Percentiles rank a stretch among this genome's conserved stretches.
Evolutionary conservation across 2,797 vertebrate genomes (phyloP).

Genomic region (Brotula barbata): DNA sequence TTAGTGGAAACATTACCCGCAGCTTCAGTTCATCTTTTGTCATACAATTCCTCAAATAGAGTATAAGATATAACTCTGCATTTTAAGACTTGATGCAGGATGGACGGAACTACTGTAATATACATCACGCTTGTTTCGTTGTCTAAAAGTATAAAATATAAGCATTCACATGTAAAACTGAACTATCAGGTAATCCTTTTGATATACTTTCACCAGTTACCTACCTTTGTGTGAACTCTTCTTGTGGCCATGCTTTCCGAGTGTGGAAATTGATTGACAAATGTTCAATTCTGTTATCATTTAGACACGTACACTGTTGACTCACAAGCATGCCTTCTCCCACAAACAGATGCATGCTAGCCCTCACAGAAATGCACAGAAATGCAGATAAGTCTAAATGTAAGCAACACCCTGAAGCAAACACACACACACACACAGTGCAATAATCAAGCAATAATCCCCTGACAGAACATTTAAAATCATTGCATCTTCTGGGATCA

Average conservation of each 20-base stretch:
- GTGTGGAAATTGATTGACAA: conserved; percentile 36
- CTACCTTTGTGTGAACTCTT: conserved; percentile 13
- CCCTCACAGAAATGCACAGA: background rate
- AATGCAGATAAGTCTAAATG: background rate
- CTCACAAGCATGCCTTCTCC: background rate
- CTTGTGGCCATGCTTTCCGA: background rate
- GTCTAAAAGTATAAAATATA: background rate
- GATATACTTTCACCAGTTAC: conserved; percentile 30
- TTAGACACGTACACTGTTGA: conserved; percentile 29
- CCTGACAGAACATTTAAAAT: conserved; percentile 33
- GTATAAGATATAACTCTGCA: too few relatives aligned
- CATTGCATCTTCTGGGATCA: conserved; percentile 37
- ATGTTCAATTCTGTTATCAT: conserved; percentile 25
- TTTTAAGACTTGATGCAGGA: too few relatives aligned
- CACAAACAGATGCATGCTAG: background rate
- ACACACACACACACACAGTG: background rate
- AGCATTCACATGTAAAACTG: conserved; percentile 6
- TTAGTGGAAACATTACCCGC: too few relatives aligned
- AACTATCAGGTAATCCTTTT: background rate
- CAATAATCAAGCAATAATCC: conserved; percentile 9
- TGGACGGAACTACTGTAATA: too few relatives aligned
- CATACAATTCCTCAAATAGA: too few relatives aligned
- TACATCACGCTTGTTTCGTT: too few relatives aligned
- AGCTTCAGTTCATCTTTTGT: too few relatives aligned
- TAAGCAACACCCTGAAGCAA: background rate